Base-by-base conservation (phyloP, 2,113 vertebrate genomes). In the Melospiza georgiana region DNA sequence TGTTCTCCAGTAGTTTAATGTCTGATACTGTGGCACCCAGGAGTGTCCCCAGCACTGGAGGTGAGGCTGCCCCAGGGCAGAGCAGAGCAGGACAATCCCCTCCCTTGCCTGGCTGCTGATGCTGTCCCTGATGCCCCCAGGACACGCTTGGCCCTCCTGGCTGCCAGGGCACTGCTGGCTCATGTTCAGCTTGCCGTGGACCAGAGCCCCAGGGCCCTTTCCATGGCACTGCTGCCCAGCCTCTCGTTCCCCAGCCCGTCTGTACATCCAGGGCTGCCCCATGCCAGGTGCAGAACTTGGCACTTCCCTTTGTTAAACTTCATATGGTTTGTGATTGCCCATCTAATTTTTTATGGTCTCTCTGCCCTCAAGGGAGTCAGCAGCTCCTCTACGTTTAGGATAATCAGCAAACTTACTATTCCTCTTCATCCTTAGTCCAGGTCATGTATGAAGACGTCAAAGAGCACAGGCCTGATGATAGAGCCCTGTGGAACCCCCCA, bases 21-120 rank as follows among this genome's bases (percentile, higher is more conserved):
- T 43, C 25, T 30, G 3, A 19, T 1, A 6, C 0, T 15, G 9
- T 5, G 9, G 11, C 25, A 30, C 61, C 25, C 44, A 51, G 1
- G 27, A 2, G 23, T 69, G 35, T 3, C 30, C n/a, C 33, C 51
- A 68, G 52, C n/a, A 16, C 35, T 57, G 0, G 12, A 55, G 33
- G 31, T 44, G 61, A 44, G 20, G 76, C 75, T 2, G 18, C 23
- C 59, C 59, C 75, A 78, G 59, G 0, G 4, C 59, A 63, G 30
- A 65, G 48, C 59, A 78, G 22, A 51, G 35, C 20, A 3, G 49
- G 76, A 66, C 77, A 66, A 30, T 79, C 25, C 58, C 76, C 61
- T 65, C 76, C 61, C 61, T 44, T 35, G 49, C 61, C 61, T 1
- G 5, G 21, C 74, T 76, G 76, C 2, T 5, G 0, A n/a, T 65